phyloP scores from a whole-genome alignment of 2,888 invertebrate species.

The Tetrapedia diversipes region DNA sequence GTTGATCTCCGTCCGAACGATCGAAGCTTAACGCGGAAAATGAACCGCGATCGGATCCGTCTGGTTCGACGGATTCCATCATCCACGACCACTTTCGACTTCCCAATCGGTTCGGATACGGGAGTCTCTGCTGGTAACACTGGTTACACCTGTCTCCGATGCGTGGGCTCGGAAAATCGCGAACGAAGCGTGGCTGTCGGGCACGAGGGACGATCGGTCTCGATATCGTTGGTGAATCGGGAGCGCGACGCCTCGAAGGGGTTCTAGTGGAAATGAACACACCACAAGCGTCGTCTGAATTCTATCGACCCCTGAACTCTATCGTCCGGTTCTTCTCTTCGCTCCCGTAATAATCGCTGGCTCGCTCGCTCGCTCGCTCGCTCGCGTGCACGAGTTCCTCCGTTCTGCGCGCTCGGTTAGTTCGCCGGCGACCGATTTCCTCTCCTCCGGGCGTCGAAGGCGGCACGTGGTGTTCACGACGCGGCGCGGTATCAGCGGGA shows the following conservation, averaged over 20 bases:
- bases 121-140: too few relatives aligned
- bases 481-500: slow-evolving; percentile 16
- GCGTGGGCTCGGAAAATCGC: too few relatives aligned
- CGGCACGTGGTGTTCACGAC: slow-evolving; percentile 28
- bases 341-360: too few relatives aligned
- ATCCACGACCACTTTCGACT: too few relatives aligned
- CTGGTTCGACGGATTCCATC: too few relatives aligned
- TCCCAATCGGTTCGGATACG: too few relatives aligned
- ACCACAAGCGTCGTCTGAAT: slow-evolving; percentile 47
- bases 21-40: too few relatives aligned
- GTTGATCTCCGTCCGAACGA: too few relatives aligned
- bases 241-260: slow-evolving; percentile 13
- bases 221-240: neutral
- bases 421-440: slow-evolving; percentile 32
- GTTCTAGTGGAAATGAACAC: slow-evolving; percentile 31
- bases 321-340: slow-evolving; percentile 72
- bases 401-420: slow-evolving; percentile 1
- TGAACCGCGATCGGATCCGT: too few relatives aligned
- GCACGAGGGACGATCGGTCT: neutral
- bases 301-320: slow-evolving; percentile 77
- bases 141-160: too few relatives aligned
- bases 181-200: neutral
- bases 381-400: neutral
- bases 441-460: slow-evolving; percentile 25
- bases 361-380: slow-evolving; percentile 1